Evolutionary conservation across 2,888 invertebrate genomes (phyloP), one percentile per base, ranked within the genome.

Genomic region (Acronicta alni): DNA sequence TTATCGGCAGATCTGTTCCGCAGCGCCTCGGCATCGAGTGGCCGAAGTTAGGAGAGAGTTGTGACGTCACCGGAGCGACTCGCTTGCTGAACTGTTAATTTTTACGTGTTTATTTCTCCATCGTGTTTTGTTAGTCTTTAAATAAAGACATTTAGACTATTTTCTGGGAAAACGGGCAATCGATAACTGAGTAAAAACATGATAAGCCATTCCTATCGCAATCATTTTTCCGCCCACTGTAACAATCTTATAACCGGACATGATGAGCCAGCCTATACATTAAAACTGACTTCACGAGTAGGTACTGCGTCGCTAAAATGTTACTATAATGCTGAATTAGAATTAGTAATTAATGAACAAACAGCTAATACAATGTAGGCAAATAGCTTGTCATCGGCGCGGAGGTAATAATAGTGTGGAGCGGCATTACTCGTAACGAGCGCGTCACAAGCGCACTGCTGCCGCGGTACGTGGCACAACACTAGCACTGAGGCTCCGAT

Each of bases 1-100:
- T 66, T 67, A 67, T 67, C 71, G 71, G 66, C 66, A 51, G 57
- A 67, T 67, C 71, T 43, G 49, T 51, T 20, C 20, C 37, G 20
- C 48, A 12, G 12, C 55, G 51, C 15, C 32, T 10, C 10, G 16
- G 18, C 18, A 15, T 48, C 44, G 64, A 63, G 70, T 55, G 70
- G 55, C 18, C 38, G 48, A 23, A 46, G 63, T 45, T 41, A 37
- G 45, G 30, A 41, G 45, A 17, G 17, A 30, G 61, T 6, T 38
- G 35, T 48, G 44, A 43, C 64, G 49, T 48, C 69, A 39, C 12
- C 3, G n/a, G 18, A 15, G 12, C 12, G 17, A 45, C 23, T n/a
- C 2, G 0, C 18, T 43, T 5, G 46, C 15, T 17, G 7, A 35
- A 32, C 43, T 48, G 18, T 61, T 32, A 44, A 54, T 53, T 37